Evolutionary conservation across 2,888 invertebrate genomes (phyloP), one percentile per base, ranked within the genome.

Genomic region (Macaria notata): DNA sequence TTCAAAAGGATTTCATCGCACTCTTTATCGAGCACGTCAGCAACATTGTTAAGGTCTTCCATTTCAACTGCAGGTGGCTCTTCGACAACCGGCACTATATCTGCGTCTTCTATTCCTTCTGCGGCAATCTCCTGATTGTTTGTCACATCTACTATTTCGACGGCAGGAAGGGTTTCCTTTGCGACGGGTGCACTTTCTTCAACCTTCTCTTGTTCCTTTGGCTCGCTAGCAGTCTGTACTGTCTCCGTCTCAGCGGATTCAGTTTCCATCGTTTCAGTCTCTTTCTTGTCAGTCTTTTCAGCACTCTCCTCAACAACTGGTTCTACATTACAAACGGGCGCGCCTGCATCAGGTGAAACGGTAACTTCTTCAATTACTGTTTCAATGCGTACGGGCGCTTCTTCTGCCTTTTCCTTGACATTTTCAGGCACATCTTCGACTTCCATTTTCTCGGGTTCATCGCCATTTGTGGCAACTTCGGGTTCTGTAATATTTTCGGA

Each of bases 1-100:
- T 91, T 92, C 0, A 87, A 88, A 30, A 92, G 65, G 56, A 92
- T 89, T 64, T 91, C 92, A 60, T 86, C 88, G 63, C 92, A 92
- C 73, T 92, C 91, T 63, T 90, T 91, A 60, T 90, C 90, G 19
- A 92, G 73, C 3, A 85, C 88, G 47, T 86, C 66, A 31, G 59
- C 65, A 38, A 61, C 65, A 54, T 66, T 66, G 38, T 64, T 64
- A 41, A 66, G 69, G 1, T 83, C 84, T 60, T 87, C 89, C 67
- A 88, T 81, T 53, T 88, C 89, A 63, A 82, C 81, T 31, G 56
- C 63, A 7, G 64, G 56, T 61, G 43, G 68, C 66, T 90, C 89
- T 63, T 89, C 87, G 0, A 89, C 75, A 1, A 90, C 73, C 0
- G 90, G 88, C 55, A 78, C 84, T 5, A 83, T 61, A 59, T 83